A percentile compares a stretch with the other conserved stretches of the same genome.
Evolutionary conservation across 2,888 invertebrate species (phyloP).

Genomic region (Caenorhabditis plicata): DNA sequence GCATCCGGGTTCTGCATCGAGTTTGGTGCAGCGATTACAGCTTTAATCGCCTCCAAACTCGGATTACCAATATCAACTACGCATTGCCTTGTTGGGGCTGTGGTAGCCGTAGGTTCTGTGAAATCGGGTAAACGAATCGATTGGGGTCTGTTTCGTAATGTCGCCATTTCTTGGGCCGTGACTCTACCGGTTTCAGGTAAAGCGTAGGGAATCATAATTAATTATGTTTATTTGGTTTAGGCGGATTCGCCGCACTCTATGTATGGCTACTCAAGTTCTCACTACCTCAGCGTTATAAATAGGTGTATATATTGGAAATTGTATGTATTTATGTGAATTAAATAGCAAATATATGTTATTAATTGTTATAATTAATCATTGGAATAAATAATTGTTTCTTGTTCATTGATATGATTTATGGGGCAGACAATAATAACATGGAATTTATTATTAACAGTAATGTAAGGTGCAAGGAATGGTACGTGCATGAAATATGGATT

Average conservation of each 20-base stretch:
- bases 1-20: slow-evolving; percentile 94
- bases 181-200: slow-evolving; percentile 91
- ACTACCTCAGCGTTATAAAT: slow-evolving; percentile 16
- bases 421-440: too few species aligned
- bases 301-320: not conserved
- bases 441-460: too few species aligned
- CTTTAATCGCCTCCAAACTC: slow-evolving; percentile 90
- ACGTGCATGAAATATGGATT: too few species aligned
- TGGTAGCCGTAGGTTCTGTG: slow-evolving; percentile 89
- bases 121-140: slow-evolving; percentile 71
- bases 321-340: too few species aligned
- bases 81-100: slow-evolving; percentile 96
- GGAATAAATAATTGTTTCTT: too few species aligned
- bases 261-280: slow-evolving; percentile 26
- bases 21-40: slow-evolving; percentile 92
- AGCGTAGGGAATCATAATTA: too few species aligned
- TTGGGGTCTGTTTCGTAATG: slow-evolving; percentile 75
- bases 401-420: too few species aligned
- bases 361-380: too few species aligned
- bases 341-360: too few species aligned
- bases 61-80: slow-evolving; percentile 96
- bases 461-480: too few species aligned
- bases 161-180: slow-evolving; percentile 93
- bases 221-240: too few species aligned
- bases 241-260: slow-evolving; percentile 28